Conservation (phyloP, 2,113 vertebrate genomes). For the Dolichotis patagonum region DNA sequence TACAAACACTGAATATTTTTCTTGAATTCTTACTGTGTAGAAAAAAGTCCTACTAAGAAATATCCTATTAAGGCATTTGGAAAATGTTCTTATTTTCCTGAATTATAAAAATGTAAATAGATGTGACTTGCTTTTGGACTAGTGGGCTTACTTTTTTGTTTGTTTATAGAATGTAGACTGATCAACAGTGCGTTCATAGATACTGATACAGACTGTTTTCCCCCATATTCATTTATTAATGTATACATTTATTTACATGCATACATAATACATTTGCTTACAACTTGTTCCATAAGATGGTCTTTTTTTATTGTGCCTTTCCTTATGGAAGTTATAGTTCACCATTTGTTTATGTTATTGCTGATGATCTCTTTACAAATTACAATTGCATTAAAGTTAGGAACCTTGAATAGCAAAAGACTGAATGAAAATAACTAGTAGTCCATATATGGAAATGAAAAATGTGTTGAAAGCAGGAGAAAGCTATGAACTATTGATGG, state of each 20-base stretch:
- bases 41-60: background rate
- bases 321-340: background rate
- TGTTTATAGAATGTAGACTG: background rate
- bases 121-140: constrained; percentile 40
- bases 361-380: constrained; percentile 36
- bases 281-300: background rate
- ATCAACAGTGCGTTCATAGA: background rate
- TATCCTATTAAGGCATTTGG: background rate
- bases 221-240: background rate
- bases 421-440: background rate
- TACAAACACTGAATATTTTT: constrained; percentile 33
- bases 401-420: background rate
- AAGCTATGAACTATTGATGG: constrained; percentile 27
- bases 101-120: constrained; percentile 38
- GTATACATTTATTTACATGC: background rate
- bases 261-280: background rate
- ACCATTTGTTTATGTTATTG: background rate
- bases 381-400: background rate
- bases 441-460: constrained; percentile 24
- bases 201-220: background rate
- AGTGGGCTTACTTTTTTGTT: constrained; percentile 19
- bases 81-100: constrained; percentile 18
- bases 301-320: background rate
- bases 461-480: constrained; percentile 62
- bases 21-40: background rate